These are phyloP conservation scores for Apteryx owenii DNA, from an alignment of 2,113 vertebrate species.

Conservation along the genomic window DNA sequence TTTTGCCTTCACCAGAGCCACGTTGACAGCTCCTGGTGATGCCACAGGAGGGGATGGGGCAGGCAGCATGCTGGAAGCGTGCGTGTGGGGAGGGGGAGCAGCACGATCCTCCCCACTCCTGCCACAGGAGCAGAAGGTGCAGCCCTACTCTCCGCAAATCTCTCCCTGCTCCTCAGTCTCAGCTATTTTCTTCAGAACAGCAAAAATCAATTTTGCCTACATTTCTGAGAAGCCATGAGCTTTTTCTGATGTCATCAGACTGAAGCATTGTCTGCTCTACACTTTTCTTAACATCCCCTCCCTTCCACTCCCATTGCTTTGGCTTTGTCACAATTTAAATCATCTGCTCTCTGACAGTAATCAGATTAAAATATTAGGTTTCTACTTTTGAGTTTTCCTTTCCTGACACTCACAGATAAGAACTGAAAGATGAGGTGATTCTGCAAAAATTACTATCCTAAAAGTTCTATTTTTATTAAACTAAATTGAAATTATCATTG, in stretches of 20 bases:
- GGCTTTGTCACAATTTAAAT: conserved; percentile 39
- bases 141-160: background rate
- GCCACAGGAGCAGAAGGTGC: background rate
- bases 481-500: background rate
- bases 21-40: background rate
- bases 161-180: background rate
- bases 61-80: background rate
- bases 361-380: conserved; percentile 60
- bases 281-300: background rate
- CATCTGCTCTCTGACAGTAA: conserved; percentile 41
- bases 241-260: background rate
- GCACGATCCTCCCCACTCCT: background rate
- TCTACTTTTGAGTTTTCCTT: conserved; percentile 14
- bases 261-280: background rate
- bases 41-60: background rate
- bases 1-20: background rate
- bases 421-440: conserved; percentile 19
- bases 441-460: conserved; percentile 28
- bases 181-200: background rate
- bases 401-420: background rate
- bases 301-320: background rate
- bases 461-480: background rate
- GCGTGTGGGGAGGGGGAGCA: background rate
- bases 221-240: conserved; percentile 5
- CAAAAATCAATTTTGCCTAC: background rate